These are phyloP conservation scores for Globodera ellingtonae DNA, from an alignment of 1,140 invertebrate genomes.

Conservation along the genomic window DNA sequence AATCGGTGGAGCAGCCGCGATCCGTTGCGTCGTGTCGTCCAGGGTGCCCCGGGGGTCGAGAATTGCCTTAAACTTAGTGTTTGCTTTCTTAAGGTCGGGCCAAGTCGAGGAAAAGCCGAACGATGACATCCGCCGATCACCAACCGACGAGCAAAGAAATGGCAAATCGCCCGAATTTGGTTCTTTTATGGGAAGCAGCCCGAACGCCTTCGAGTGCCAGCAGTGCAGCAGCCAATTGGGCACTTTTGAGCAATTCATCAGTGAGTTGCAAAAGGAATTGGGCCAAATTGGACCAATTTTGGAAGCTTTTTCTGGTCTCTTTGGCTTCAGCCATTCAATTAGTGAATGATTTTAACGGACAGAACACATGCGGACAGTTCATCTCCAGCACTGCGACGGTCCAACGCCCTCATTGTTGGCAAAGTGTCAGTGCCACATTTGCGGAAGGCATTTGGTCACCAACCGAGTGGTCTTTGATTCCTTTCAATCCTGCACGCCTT, in stretches of 20 bases:
- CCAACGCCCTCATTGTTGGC: no score
- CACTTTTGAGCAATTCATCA: background rate
- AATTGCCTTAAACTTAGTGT: no score
- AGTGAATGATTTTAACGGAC: no score
- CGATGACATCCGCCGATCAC: background rate
- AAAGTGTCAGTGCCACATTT: background rate
- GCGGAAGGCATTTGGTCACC: background rate
- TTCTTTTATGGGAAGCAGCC: no score
- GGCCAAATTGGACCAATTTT: no score
- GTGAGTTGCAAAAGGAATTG: background rate
- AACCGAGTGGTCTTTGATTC: background rate
- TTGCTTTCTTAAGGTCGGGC: background rate
- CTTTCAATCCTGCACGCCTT: background rate
- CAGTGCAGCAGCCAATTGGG: background rate
- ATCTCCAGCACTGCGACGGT: background rate
- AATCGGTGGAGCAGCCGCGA: background rate
- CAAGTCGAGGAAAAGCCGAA: background rate
- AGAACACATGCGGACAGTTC: background rate
- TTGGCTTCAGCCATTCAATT: no score
- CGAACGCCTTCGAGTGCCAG: background rate
- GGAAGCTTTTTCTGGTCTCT: no score
- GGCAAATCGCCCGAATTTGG: background rate
- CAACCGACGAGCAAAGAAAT: background rate
- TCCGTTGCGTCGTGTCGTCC: no score
- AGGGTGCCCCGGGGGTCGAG: no score